Evolutionary conservation across 1,140 invertebrate species (phyloP), one percentile per base, ranked within the genome.

Genomic region (Drosophila paulistorum): DNA sequence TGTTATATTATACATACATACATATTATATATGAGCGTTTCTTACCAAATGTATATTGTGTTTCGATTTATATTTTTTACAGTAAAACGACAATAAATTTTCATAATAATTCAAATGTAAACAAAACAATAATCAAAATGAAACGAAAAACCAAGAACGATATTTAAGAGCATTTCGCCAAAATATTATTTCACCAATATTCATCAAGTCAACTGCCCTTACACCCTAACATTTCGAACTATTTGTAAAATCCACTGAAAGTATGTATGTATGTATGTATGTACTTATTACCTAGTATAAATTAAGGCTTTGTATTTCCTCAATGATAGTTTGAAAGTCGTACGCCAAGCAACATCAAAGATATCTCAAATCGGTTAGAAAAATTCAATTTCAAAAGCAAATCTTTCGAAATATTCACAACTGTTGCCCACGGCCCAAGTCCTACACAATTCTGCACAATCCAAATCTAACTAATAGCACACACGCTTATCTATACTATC

Each of bases 11-110:
- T 51, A 51, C 20, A 39, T 39, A 39, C 20, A 51, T 51, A 10
- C 45, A 48, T 9, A 30, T 30, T 30, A 30, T 30, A 48, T 48
- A 20, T 48, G 45, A 48, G 17, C 17, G 14, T 48, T 48, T 48
- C 45, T 17, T 48, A 48, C 35, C 2, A 37, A 30, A 30, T 30
- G 30, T 10, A 39, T 23, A 37, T 59, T 35, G 58, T 39, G 60
- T 75, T 75, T 75, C 58, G 58, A 58, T 74, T 75, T 75, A 58
- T 72, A 68, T 71, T 80, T 65, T 64, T 9, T 70, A 51, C 41
- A 80, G 81, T 83, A 71, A 23, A 85, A 79, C 70, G 82, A 85
- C 82, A 85, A 85, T 85, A 85, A 85, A 71, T 82, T 86, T 85
- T 83, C 82, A 76, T 86, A 79, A 78, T 81, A 86, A 86, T 85